Evolutionary conservation across 2,113 vertebrate species (phyloP).

Genomic region (Polypterus senegalus): DNA sequence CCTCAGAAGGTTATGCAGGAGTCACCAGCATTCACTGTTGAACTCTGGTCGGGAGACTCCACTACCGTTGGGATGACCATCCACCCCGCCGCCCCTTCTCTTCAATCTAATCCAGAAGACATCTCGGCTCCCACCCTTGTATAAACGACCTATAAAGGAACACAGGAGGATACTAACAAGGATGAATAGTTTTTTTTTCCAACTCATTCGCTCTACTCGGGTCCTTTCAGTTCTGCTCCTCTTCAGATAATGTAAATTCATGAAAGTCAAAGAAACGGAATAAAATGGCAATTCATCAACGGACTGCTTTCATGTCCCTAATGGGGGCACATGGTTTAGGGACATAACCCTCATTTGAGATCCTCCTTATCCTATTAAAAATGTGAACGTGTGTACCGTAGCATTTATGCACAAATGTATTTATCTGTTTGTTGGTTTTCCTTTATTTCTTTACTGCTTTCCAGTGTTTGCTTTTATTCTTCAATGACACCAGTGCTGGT

Average conservation of each 20-base stretch:
- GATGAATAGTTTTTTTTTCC: slow-evolving; percentile 52
- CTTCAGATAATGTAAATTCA: slow-evolving; percentile 64
- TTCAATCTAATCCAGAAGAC: slow-evolving; percentile 41
- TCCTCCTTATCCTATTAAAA: slow-evolving; percentile 7
- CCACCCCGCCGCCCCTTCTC: slow-evolving; percentile 25
- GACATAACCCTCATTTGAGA: slow-evolving; percentile 24
- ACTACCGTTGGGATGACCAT: slow-evolving; percentile 46
- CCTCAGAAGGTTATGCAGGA: slow-evolving; percentile 60
- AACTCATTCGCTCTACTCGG: slow-evolving; percentile 60
- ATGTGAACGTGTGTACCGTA: neutral
- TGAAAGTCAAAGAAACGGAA: slow-evolving; percentile 60
- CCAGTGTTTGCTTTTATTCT: too few species aligned
- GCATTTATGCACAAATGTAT: too few species aligned
- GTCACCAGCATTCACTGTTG: slow-evolving; percentile 53
- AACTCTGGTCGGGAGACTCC: slow-evolving; percentile 45
- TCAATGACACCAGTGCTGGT: too few species aligned
- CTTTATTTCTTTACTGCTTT: too few species aligned
- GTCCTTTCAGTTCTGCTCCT: slow-evolving; percentile 49
- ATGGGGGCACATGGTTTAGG: slow-evolving; percentile 60
- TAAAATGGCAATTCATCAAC: slow-evolving; percentile 57
- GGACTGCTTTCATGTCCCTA: slow-evolving; percentile 47
- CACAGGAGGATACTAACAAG: slow-evolving; percentile 60
- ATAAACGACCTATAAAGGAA: slow-evolving; percentile 50
- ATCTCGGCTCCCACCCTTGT: slow-evolving; percentile 38
- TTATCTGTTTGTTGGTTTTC: too few species aligned